phyloP scores from a whole-genome alignment of 2,888 invertebrate genomes.

The Rosalia funebris region DNA sequence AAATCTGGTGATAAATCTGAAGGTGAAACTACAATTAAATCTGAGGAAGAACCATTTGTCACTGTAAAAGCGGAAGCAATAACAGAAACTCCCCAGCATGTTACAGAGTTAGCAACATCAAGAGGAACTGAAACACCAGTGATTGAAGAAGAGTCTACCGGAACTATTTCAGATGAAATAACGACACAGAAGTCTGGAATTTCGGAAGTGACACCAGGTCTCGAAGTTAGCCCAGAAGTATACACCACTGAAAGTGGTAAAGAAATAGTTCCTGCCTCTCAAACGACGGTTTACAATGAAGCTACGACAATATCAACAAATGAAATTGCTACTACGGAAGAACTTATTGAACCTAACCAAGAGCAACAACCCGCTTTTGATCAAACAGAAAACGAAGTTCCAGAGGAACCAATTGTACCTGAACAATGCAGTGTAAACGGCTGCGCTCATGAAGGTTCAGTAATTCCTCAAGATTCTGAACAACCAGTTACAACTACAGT shows the following conservation, averaged over 20 bases:
- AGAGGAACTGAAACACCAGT: background rate
- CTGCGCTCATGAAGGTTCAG: conserved; percentile 25
- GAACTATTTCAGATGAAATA: background rate
- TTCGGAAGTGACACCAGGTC: background rate
- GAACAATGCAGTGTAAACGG: conserved; percentile 36
- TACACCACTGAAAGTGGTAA: conserved; percentile 32
- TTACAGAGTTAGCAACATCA: background rate
- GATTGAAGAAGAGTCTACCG: background rate
- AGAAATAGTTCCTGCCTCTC: conserved; percentile 27
- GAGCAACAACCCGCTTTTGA: conserved; percentile 22
- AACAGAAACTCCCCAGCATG: background rate
- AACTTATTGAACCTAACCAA: background rate
- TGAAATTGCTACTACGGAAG: conserved; percentile 5
- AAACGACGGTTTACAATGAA: background rate
- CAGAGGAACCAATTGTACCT: conserved; percentile 24
- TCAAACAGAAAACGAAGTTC: conserved; percentile 16
- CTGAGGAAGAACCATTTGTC: background rate
- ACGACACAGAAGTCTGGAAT: background rate
- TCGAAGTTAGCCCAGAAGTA: background rate
- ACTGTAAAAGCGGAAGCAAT: background rate
- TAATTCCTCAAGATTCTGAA: background rate
- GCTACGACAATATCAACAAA: background rate
- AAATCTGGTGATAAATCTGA: background rate
- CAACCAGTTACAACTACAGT: background rate
- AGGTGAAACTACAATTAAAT: background rate